Conservation (phyloP, 92 coral and sea anemone genomes). For the Epizoanthus scotinus region DNA sequence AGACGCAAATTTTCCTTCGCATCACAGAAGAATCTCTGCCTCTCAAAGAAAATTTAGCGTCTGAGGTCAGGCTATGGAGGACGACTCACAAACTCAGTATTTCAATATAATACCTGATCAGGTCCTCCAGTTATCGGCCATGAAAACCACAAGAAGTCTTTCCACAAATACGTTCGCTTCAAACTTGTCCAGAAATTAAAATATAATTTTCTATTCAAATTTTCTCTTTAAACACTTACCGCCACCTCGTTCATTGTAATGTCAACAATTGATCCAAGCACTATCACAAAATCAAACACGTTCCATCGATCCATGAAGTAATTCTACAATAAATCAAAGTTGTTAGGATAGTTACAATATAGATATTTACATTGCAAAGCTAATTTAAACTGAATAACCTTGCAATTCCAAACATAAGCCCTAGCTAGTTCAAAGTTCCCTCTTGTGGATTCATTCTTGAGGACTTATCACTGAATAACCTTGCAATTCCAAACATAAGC, state of each 20-base stretch:
- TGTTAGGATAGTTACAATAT: neutral
- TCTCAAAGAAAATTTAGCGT: too few species aligned
- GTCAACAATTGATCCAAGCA: constrained; percentile 91
- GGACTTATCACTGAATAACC: neutral
- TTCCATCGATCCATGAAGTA: constrained; percentile 97
- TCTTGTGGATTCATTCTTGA: neutral
- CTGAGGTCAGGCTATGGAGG: too few species aligned
- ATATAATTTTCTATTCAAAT: too few species aligned
- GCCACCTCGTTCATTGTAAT: constrained; percentile 96
- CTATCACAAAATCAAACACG: constrained; percentile 94
- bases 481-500: too few species aligned
- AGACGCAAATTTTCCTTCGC: too few species aligned
- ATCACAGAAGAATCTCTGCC: too few species aligned
- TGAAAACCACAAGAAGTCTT: neutral
- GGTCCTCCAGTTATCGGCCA: constrained; percentile 12
- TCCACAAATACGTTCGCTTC: neutral
- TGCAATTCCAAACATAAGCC: neutral
- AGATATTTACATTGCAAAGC: neutral
- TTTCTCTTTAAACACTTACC: constrained; percentile 60
- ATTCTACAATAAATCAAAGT: constrained; percentile 53
- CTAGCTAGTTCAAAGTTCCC: neutral
- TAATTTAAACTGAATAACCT: neutral
- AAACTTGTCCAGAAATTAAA: too few species aligned
- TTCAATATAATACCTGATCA: neutral
- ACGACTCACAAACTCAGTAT: neutral